Evolutionary conservation across 2,113 vertebrate genomes (phyloP).

Genomic region (Charina bottae): DNA sequence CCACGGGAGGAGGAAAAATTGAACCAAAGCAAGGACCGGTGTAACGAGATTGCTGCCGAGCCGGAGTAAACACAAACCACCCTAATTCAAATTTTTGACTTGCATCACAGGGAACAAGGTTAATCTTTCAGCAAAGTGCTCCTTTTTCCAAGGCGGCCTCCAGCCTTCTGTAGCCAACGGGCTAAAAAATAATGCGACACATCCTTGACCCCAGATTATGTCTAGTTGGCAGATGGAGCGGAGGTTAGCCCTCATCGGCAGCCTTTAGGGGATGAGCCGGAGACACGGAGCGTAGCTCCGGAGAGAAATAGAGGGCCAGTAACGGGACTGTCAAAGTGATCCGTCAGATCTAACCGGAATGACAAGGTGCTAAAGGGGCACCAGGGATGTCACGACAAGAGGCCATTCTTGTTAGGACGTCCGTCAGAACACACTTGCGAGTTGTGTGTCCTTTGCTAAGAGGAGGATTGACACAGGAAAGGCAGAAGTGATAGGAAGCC

Average conservation of each 20-base stretch:
- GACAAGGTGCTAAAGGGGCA: not conserved
- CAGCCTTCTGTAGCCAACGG: not conserved
- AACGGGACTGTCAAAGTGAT: constrained; percentile 47
- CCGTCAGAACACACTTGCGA: not conserved
- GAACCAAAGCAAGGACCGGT: not conserved
- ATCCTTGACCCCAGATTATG: not conserved
- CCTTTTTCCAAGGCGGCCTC: accelerated
- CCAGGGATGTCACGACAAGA: not conserved
- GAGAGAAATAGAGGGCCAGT: not conserved
- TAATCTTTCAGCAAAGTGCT: accelerated
- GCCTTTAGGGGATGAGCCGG: not conserved
- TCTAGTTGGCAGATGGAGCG: not conserved
- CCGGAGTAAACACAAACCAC: not conserved
- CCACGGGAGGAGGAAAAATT: not conserved
- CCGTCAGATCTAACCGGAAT: constrained; percentile 22
- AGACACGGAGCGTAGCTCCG: not conserved
- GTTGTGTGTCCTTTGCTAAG: not conserved
- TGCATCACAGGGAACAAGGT: not conserved
- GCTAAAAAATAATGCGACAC: not conserved
- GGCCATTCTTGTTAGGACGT: not conserved
- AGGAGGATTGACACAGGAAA: not conserved
- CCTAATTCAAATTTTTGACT: not conserved
- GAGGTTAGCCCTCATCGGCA: accelerated
- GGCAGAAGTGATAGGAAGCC: not conserved
- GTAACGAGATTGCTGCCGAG: not conserved